These are phyloP conservation scores for Hydroisotoma schaefferi DNA, from an alignment of 2,888 invertebrate genomes.

Conservation along the genomic window DNA sequence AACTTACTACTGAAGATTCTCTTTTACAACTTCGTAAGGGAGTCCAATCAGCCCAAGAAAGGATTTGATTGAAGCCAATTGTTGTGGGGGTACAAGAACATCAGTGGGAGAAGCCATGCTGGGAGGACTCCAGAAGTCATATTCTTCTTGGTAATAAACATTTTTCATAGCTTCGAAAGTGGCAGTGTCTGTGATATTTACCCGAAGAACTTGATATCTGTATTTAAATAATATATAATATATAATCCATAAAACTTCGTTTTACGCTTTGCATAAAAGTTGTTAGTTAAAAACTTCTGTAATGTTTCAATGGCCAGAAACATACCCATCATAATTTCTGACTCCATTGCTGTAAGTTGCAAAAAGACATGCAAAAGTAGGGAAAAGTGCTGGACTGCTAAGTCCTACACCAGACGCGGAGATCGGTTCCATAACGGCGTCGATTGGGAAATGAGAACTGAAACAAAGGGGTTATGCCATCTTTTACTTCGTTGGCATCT, in stretches of 20 bases:
- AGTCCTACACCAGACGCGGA: conserved; percentile 37
- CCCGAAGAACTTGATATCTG: conserved; percentile 44
- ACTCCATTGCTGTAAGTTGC: conserved; percentile 31
- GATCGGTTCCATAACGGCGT: conserved; percentile 52
- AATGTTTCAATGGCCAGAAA: neutral
- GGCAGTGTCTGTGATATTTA: conserved; percentile 30
- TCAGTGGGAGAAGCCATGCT: conserved; percentile 61
- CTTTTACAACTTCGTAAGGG: conserved; percentile 38
- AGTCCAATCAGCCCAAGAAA: conserved; percentile 38
- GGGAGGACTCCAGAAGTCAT: conserved; percentile 63
- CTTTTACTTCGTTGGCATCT: too few species aligned
- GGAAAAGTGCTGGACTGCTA: conserved; percentile 20
- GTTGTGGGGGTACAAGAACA: conserved; percentile 67
- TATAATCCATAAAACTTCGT: neutral
- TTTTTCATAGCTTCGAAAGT: conserved; percentile 40
- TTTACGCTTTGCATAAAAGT: neutral
- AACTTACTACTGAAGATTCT: conserved; percentile 40
- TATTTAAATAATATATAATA: neutral
- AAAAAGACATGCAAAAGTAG: conserved; percentile 39
- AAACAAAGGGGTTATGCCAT: too few species aligned
- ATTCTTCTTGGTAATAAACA: conserved; percentile 51
- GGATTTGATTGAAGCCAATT: conserved; percentile 25
- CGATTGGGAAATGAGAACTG: too few species aligned
- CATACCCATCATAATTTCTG: conserved; percentile 42
- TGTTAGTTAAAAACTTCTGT: neutral